phyloP scores from a whole-genome alignment of 2,113 vertebrate species.

The Austrofundulus limnaeus region DNA sequence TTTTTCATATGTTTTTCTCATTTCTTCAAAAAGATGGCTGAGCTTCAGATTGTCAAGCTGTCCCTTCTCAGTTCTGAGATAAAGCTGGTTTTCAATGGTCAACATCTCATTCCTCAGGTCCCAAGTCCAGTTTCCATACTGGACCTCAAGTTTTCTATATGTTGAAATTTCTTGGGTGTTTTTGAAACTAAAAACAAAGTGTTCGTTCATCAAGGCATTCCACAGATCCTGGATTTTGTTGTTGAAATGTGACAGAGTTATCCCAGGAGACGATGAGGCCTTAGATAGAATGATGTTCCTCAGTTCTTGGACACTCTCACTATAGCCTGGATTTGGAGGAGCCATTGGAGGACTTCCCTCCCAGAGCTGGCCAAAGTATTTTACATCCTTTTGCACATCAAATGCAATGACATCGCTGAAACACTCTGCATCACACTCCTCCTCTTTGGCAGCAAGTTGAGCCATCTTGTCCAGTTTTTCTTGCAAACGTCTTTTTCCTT shows the following conservation, averaged over 20 bases:
- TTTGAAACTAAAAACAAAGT: conserved; percentile 58
- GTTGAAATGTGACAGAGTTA: conserved; percentile 31
- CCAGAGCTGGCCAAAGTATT: conserved; percentile 57
- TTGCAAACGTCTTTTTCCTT: conserved; percentile 43
- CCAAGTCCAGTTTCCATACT: conserved; percentile 49
- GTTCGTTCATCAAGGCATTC: conserved; percentile 29
- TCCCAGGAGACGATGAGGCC: conserved; percentile 18
- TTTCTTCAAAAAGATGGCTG: not conserved
- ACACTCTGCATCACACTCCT: conserved; percentile 16
- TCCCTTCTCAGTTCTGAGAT: conserved; percentile 27
- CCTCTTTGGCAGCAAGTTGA: conserved; percentile 48
- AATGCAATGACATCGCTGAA: conserved; percentile 48
- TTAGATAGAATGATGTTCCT: conserved; percentile 47
- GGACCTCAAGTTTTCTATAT: conserved; percentile 46
- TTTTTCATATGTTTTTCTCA: conserved; percentile 1
- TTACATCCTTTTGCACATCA: conserved; percentile 49
- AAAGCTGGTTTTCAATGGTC: conserved; percentile 30
- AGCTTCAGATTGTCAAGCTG: not conserved
- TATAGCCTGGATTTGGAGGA: conserved; percentile 60
- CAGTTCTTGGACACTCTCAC: conserved; percentile 47
- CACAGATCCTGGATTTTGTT: conserved; percentile 34
- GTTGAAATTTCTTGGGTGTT: conserved; percentile 39
- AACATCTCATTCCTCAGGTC: conserved; percentile 36
- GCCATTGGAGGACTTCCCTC: conserved; percentile 64
- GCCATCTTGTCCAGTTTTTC: conserved; percentile 55